Evolutionary conservation across 2,888 invertebrate genomes (phyloP).

Genomic region (Serripes groenlandicus): DNA sequence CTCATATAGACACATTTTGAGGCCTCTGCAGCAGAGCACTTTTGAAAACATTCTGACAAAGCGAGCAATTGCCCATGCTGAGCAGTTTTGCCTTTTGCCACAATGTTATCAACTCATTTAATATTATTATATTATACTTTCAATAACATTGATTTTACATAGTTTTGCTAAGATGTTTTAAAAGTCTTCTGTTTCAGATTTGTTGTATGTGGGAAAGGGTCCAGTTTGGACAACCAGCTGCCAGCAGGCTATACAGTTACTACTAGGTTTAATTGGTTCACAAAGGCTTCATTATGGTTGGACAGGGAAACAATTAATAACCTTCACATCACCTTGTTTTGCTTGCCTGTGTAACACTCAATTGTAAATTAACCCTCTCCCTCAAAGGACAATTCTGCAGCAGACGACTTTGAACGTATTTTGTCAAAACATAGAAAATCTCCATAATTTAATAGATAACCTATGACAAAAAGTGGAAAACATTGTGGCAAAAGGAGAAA

Average conservation of each 20-base stretch:
- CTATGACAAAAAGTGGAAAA: too few relatives aligned
- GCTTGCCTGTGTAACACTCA: neutral
- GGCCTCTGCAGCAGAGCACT: too few relatives aligned
- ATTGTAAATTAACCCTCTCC: too few relatives aligned
- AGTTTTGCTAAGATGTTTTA: neutral
- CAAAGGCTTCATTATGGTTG: neutral
- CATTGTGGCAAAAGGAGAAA: too few relatives aligned
- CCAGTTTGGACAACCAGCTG: neutral
- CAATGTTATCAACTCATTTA: neutral
- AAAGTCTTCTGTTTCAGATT: neutral
- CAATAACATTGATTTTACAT: neutral
- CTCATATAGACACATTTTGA: too few relatives aligned
- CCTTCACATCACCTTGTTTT: neutral
- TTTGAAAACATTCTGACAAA: too few relatives aligned
- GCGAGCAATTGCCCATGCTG: neutral
- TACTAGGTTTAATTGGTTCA: neutral
- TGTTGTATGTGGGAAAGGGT: neutral
- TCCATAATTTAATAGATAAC: too few relatives aligned
- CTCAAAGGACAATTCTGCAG: too few relatives aligned
- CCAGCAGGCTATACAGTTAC: neutral
- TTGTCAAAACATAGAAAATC: too few relatives aligned
- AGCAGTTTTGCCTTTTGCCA: neutral
- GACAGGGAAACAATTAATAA: neutral
- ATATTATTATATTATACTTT: neutral
- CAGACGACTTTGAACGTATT: too few relatives aligned